phyloP scores from a whole-genome alignment of 2,113 vertebrate genomes.

The Aramus guarauna region DNA sequence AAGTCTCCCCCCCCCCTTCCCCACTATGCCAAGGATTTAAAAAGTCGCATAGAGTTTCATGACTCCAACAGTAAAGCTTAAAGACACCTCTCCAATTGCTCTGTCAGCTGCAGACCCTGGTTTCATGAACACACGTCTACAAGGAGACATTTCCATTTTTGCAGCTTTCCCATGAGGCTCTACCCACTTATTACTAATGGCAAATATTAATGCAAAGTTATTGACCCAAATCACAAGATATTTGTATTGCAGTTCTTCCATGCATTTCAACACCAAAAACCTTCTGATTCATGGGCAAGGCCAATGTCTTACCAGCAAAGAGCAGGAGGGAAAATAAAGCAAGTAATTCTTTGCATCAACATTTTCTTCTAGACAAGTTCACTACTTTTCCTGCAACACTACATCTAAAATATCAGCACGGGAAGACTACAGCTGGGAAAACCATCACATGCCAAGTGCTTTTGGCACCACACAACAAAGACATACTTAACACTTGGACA shows the following conservation, averaged over 20 bases:
- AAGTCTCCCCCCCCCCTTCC: not conserved
- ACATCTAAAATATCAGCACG: not conserved
- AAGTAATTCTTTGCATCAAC: not conserved
- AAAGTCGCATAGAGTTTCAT: not conserved
- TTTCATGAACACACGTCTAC: conserved; percentile 50
- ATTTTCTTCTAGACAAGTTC: not conserved
- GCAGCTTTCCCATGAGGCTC: conserved; percentile 59
- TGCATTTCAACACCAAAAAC: conserved; percentile 45
- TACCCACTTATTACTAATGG: conserved; percentile 57
- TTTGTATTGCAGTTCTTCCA: conserved; percentile 53
- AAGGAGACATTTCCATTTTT: conserved; percentile 71
- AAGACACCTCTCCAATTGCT: conserved; percentile 61
- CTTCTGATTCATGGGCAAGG: not conserved
- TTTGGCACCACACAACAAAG: not conserved
- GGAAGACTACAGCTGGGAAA: not conserved
- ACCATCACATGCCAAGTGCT: not conserved
- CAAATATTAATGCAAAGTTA: conserved; percentile 73
- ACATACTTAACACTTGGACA: not conserved
- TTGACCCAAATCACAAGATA: conserved; percentile 66
- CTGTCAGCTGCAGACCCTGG: conserved; percentile 54
- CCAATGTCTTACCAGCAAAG: not conserved
- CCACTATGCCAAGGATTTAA: not conserved
- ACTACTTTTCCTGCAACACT: not conserved
- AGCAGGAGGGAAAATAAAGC: not conserved
- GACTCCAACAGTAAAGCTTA: conserved; percentile 39